Base-by-base conservation (phyloP, 2,113 vertebrate species). In the Bujurquina vittata region DNA sequence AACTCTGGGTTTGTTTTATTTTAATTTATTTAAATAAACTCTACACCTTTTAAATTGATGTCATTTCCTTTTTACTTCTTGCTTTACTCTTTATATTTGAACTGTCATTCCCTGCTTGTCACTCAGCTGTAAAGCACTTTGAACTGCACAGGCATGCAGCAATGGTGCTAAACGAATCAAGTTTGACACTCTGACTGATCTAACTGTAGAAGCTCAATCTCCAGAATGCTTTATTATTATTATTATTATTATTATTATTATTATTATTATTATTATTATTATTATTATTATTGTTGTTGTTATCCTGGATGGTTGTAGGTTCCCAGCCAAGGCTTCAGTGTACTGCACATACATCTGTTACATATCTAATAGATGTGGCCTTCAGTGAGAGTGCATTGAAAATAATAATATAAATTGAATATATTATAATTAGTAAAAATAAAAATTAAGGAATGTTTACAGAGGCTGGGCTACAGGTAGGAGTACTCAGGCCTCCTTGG, bases 391-490 rank as follows among this genome's bases (percentile, higher is more conserved):
- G 67, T 29, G 60, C 49, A 67, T 1, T 20, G 31, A 29, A 81
- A 69, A 81, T 22, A 72, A 77, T 6, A 33, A 33, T 37, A 37
- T 37, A 8, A 80, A 75, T 15, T 81, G 12, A 43, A 23, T 55
- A 23, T 59, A 65, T 49, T 76, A 26, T 23, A 65, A 29, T 59
- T n/a, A 60, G n/a, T n/a, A 3, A 8, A 15, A 46, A 46, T 55
- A 12, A 33, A 58, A 29, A 12, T 26, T 4, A 15, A 12, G 37
- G 15, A 49, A 29, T 40, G 12, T n/a, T 37, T 40, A 46, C 5
- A 31, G 26, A 15, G 22, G 40, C 7, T 10, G 12, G 79, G 73
- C 75, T 10, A 73, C 75, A 85, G 79, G 83, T 91, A 49, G 54
- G 79, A 83, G 74, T 67, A 65, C 58, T 37, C 55, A 12, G 14